Conservation (phyloP, 2,797 vertebrate genomes). For the Tachyglossus aculeatus region DNA sequence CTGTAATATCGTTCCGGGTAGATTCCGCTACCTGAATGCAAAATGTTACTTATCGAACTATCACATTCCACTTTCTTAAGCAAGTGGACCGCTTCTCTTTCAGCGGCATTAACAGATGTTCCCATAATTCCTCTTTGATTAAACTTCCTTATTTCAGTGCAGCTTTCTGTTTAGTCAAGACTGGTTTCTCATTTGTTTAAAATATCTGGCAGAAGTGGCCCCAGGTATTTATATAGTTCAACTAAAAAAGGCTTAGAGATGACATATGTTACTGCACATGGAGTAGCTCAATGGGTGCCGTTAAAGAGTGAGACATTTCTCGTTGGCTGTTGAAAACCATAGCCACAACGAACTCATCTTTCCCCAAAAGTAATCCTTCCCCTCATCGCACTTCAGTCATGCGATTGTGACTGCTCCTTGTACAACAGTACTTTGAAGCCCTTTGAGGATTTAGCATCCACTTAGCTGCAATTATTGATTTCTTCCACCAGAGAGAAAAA, state of each 20-base stretch:
- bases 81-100: neutral
- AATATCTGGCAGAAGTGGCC: neutral
- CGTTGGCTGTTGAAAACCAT: neutral
- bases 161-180: constrained; percentile 15
- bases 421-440: neutral
- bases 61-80: constrained; percentile 2
- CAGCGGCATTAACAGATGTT: neutral
- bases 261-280: neutral
- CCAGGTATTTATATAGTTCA: neutral
- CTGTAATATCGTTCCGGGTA: too few relatives aligned
- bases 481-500: too few relatives aligned
- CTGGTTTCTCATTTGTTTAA: neutral
- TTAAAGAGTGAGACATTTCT: neutral
- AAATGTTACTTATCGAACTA: neutral
- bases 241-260: neutral
- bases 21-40: too few relatives aligned
- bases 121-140: neutral
- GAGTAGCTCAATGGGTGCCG: constrained; percentile 4
- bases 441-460: neutral
- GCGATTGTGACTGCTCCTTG: neutral
- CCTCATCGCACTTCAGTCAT: neutral
- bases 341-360: neutral
- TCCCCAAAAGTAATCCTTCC: neutral
- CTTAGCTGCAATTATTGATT: too few relatives aligned
- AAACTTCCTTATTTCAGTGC: neutral